These are phyloP conservation scores for Iguana delicatissima DNA, from an alignment of 2,797 vertebrate genomes.

Conservation along the genomic window DNA sequence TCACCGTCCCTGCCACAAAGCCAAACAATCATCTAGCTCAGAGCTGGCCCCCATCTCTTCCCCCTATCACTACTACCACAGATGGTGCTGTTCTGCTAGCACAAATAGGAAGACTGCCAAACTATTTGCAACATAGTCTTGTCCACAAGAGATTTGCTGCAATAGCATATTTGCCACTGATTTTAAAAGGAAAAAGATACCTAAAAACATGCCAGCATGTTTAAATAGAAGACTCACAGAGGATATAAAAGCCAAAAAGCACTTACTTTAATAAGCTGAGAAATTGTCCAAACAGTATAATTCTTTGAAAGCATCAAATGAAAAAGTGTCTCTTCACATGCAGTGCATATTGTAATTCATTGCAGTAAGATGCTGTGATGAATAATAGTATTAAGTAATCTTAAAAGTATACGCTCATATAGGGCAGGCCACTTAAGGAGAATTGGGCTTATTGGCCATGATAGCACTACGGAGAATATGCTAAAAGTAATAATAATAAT, in stretches of 20 bases:
- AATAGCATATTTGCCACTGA: no score
- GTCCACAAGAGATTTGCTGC: no score
- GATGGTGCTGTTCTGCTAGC: no score
- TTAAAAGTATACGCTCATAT: background rate
- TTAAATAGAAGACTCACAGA: background rate
- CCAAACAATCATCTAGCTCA: no score
- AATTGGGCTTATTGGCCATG: no score
- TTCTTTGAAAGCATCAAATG: background rate
- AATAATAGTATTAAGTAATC: background rate
- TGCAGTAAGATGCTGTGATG: background rate
- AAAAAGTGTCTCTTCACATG: background rate
- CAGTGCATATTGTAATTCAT: background rate
- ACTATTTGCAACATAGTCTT: no score
- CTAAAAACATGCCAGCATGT: background rate
- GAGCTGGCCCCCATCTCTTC: no score
- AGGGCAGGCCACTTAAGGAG: background rate
- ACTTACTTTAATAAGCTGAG: background rate
- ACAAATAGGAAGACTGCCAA: no score
- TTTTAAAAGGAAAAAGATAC: background rate
- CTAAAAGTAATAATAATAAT: no score
- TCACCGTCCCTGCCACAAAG: no score
- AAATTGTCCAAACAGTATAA: background rate
- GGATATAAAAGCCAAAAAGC: background rate
- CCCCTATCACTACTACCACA: no score
- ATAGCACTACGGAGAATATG: background rate